Evolutionary conservation across 2,113 vertebrate species (phyloP), one percentile per base, ranked within the genome.

Genomic region (Megalops atlanticus): DNA sequence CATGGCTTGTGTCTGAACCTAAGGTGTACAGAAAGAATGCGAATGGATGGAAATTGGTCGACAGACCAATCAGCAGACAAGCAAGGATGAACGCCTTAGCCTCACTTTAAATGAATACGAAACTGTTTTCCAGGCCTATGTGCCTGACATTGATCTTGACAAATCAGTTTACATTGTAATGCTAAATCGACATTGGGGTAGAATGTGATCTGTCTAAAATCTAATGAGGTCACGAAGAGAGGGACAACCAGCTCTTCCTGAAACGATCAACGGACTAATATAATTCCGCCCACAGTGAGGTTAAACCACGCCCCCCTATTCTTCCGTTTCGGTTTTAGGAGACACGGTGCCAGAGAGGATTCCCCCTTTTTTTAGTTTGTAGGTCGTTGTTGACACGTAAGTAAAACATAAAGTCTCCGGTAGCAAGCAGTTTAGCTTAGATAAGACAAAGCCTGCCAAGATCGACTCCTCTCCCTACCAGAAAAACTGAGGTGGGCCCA

Each of bases 241-340:
- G 21, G 5, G 6, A 12, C 15, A n/a, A 21, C n/a, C n/a, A 47
- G 87, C 86, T 21, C 70, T 47, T 84, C 72, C 86, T 54, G 1
- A 69, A 83, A 45, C 24, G 4, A 0, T 1, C 0, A 6, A 11
- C 3, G 8, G 82, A 79, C 92, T 16, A 93, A 94, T 95, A 16
- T 83, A n/a, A 85, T 45, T 4, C 74, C 36, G 91, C 86, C 93
- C 68, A 92, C 92, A 95, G 91, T 93, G 86, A 24, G 77, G 58
- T 81, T 58, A 84, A 86, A 82, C 84, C 84, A 91, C 93, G 88
- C 93, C 94, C 86, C 45, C 82, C 73, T 78, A 85, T n/a, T n/a
- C 90, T 90, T 90, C 93, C 93, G 93, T 94, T 93, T 92, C 91
- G 93, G 87, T 92, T 92, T 83, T 79, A 86, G 87, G 85, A 88